phyloP scores from a whole-genome alignment of 2,888 invertebrate species.

The Apamea crenata region DNA sequence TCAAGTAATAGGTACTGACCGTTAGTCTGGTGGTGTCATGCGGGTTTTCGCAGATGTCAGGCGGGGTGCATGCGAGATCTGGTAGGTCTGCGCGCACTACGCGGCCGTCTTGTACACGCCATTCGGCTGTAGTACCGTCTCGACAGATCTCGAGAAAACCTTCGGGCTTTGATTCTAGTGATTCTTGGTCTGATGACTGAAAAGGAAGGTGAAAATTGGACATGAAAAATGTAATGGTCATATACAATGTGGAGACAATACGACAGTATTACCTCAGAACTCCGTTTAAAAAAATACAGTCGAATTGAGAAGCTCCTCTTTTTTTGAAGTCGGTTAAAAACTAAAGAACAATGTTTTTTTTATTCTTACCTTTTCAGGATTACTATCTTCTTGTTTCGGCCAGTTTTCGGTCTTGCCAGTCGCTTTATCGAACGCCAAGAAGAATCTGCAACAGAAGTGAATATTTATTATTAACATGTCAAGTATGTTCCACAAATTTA shows the following conservation, averaged over 20 bases:
- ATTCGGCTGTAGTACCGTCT: constrained; percentile 91
- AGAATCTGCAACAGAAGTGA: constrained; percentile 91
- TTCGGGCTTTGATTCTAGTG: constrained; percentile 71
- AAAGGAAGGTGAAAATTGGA: not conserved
- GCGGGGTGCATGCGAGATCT: constrained; percentile 92
- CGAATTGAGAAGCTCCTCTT: too few species aligned
- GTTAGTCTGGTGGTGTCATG: constrained; percentile 76
- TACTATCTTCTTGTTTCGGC: constrained; percentile 86
- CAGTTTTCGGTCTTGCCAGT: constrained; percentile 88
- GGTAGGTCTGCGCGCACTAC: constrained; percentile 89
- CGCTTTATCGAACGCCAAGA: constrained; percentile 95
- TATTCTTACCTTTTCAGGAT: constrained; percentile 78
- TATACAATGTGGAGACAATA: not conserved
- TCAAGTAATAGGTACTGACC: constrained; percentile 67
- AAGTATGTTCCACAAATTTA: not conserved
- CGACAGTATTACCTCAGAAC: too few species aligned
- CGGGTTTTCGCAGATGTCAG: constrained; percentile 80
- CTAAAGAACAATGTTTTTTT: not conserved
- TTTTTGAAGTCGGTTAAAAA: not conserved
- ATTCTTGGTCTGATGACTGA: constrained; percentile 77
- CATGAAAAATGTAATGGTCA: not conserved
- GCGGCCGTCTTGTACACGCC: constrained; percentile 89
- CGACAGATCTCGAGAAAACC: constrained; percentile 91
- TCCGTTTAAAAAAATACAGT: too few species aligned
- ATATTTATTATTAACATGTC: not conserved